Evolutionary conservation across 1,140 invertebrate species (phyloP), one percentile per base, ranked within the genome.

Genomic region (Drosophila paulistorum): DNA sequence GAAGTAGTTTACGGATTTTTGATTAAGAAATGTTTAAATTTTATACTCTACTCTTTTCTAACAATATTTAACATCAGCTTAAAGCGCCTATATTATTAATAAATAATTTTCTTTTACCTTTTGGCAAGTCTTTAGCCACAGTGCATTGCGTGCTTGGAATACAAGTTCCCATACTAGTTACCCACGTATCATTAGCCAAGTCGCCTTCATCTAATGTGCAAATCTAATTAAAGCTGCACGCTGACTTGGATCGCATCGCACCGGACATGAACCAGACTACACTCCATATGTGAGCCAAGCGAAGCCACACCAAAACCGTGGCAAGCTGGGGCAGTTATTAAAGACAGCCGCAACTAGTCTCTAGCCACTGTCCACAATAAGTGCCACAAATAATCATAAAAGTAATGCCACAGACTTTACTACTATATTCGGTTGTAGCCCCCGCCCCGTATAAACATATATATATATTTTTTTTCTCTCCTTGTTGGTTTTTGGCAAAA

Each of bases 371-470:
- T 63, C 57, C 63, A 71, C 77, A 68, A 84, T 80, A 89, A 84
- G 75, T 66, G 72, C 76, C 81, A 89, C 85, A 89, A 89, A 89
- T 89, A 89, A 89, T 89, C 85, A 89, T 89, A 89, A 89, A 89
- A 89, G 74, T 89, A 89, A 89, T 85, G 74, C 84, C 77, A 73
- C 74, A 78, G 83, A 69, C 76, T 37, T 45, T 71, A 35, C 57
- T 51, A 23, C 45, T 51, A 17, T 2, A 30, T 37, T 10, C 35
- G 10, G 35, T 17, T 23, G 54, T 51, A 70, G 68, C 69, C 62
- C 62, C 65, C 69, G 45, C 37, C 66, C 63, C 63, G 6, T 30
- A 11, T 6, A 37, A 11, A 11, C 3, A 37, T 11, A 37, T 11
- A 3, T 37, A 37, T 10, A 66, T 63, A 68, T 54, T 30, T 66